Percentiles rank a stretch among this genome's conserved stretches.
Conservation (phyloP, 1,140 invertebrate genomes). For the Penaeus indicus region DNA sequence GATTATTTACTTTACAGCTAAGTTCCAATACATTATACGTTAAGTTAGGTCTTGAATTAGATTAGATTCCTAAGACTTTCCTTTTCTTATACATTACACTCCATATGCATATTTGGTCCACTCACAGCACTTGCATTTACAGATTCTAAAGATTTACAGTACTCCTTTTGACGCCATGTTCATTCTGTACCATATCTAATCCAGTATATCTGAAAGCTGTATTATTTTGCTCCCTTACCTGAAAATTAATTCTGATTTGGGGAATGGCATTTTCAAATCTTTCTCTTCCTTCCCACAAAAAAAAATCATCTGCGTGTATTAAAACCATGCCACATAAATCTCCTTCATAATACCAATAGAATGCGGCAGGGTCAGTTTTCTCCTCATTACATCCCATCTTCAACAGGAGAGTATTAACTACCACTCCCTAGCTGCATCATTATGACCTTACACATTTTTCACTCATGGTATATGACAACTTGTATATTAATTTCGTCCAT, state of each 20-base stretch:
- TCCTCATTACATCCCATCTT: no score
- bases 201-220: not conserved
- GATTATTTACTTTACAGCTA: not conserved
- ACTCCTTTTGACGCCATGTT: not conserved
- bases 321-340: no score
- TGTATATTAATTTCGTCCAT: no score
- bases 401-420: not conserved
- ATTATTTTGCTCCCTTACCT: not conserved
- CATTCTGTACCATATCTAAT: not conserved
- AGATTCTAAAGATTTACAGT: not conserved
- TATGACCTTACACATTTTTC: not conserved
- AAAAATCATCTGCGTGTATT: no score
- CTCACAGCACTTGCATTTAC: not conserved
- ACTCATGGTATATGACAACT: not conserved
- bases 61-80: not conserved
- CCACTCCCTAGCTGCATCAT: not conserved
- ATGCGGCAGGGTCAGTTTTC: no score
- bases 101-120: not conserved
- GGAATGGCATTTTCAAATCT: no score
- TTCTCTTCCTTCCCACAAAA: no score
- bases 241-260: no score
- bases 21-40: constrained; percentile 4
- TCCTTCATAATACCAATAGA: no score
- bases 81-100: not conserved
- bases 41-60: constrained; percentile 4